A percentile compares a stretch with the other conserved stretches of the same genome.
These are phyloP conservation scores for Chesias legatella DNA, from an alignment of 2,888 invertebrate genomes.

Conservation along the genomic window DNA sequence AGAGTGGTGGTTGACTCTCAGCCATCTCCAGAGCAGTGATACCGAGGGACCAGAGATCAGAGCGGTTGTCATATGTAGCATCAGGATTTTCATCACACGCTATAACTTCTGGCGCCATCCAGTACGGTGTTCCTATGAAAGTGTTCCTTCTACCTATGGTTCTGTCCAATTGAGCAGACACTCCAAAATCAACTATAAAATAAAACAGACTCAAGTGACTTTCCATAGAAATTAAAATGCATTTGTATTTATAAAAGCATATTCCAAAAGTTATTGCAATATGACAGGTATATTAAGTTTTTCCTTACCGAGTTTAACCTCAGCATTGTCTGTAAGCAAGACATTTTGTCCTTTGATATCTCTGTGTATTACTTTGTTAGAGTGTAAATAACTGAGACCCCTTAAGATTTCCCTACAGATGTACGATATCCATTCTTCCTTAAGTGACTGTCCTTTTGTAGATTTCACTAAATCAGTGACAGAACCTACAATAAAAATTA, in stretches of 20 bases:
- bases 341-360: constrained; percentile 99
- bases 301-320: constrained; percentile 95
- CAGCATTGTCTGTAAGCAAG: constrained; percentile 98
- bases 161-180: constrained; percentile 98
- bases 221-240: too few species aligned
- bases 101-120: constrained; percentile 99
- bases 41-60: constrained; percentile 94
- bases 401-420: constrained; percentile 97
- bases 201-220: constrained; percentile 8
- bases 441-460: constrained; percentile 97
- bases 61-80: constrained; percentile 99
- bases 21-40: constrained; percentile 99
- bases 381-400: constrained; percentile 98
- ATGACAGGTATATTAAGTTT: constrained; percentile 1
- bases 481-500: constrained; percentile 82
- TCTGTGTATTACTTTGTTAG: constrained; percentile 99
- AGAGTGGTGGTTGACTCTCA: constrained; percentile 98
- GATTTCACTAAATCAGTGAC: constrained; percentile 99
- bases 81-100: constrained; percentile 99
- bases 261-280: too few species aligned
- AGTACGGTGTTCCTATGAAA: constrained; percentile 98
- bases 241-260: too few species aligned
- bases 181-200: constrained; percentile 96
- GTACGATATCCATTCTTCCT: constrained; percentile 99
- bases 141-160: constrained; percentile 99